Percentiles rank a stretch among this genome's conserved stretches.
Evolutionary conservation across 2,888 invertebrate genomes (phyloP).

Genomic region (Apocheima hispidaria): DNA sequence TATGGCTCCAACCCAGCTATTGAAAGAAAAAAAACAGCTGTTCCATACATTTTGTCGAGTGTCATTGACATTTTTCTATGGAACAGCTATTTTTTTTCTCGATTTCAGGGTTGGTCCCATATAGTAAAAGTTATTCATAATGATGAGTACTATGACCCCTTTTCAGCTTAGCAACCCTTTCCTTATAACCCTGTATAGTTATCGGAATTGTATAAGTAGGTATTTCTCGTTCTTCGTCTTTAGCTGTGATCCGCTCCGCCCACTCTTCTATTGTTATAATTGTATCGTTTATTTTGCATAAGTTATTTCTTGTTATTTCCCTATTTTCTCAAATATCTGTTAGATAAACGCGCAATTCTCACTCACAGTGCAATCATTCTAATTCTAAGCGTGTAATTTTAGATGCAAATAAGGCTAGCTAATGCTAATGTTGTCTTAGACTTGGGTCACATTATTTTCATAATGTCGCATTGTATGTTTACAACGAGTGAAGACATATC

Average conservation of each 20-base stretch:
- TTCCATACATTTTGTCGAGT: no score
- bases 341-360: slow-evolving; percentile 22
- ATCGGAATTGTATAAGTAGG: background rate
- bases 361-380: slow-evolving; percentile 18
- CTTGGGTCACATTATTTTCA: slow-evolving; percentile 43
- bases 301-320: slow-evolving; percentile 8
- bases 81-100: no score
- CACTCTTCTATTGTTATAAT: slow-evolving; percentile 9
- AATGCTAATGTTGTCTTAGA: slow-evolving; percentile 29
- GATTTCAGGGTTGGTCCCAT: no score
- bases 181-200: background rate
- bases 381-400: slow-evolving; percentile 33
- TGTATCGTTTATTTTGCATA: slow-evolving; percentile 14
- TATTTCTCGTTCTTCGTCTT: slow-evolving; percentile 4
- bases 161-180: no score
- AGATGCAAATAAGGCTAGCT: slow-evolving; percentile 40
- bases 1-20: no score
- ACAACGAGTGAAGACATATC: background rate
- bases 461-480: slow-evolving; percentile 38
- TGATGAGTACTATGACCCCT: no score
- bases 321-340: slow-evolving; percentile 4
- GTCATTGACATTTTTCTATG: no score
- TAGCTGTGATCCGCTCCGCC: slow-evolving; percentile 9
- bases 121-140: no score
- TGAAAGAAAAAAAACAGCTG: no score